Conservation (phyloP, 2,888 invertebrate species). For the Glyphotaelius pellucidus region DNA sequence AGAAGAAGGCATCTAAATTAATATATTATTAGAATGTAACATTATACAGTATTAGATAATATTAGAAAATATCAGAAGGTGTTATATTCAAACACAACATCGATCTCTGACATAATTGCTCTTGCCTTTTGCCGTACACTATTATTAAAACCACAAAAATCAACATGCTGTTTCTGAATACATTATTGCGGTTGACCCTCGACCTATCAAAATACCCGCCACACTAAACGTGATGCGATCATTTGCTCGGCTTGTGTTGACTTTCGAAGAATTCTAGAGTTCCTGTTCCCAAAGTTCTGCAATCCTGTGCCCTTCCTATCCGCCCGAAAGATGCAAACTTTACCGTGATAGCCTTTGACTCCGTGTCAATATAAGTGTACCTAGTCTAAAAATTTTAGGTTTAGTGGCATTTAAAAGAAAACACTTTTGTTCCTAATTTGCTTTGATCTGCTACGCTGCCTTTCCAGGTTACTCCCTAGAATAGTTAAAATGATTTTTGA, state of each 20-base stretch:
- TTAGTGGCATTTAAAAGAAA: neutral
- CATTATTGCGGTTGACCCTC: neutral
- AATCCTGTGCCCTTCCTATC: neutral
- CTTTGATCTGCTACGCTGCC: neutral
- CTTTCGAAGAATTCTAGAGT: conserved; percentile 8
- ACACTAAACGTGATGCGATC: neutral
- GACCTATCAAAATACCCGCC: neutral
- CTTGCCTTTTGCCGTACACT: neutral
- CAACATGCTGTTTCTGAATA: neutral
- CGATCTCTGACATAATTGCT: neutral
- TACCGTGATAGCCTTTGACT: conserved; percentile 11
- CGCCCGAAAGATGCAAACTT: neutral
- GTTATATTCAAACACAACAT: neutral
- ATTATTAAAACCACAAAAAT: neutral
- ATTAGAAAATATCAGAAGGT: neutral
- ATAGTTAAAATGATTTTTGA: conserved; percentile 13
- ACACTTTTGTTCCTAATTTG: neutral
- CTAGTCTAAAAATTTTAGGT: conserved; percentile 11
- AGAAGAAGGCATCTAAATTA: no score
- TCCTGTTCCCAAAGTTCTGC: neutral
- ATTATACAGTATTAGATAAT: no score
- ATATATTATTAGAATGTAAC: no score
- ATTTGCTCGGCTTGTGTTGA: neutral
- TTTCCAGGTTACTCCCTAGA: neutral
- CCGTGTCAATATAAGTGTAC: conserved; percentile 15